These are phyloP conservation scores for Eleginops maclovinus DNA, from an alignment of 2,113 vertebrate species.

Conservation along the genomic window DNA sequence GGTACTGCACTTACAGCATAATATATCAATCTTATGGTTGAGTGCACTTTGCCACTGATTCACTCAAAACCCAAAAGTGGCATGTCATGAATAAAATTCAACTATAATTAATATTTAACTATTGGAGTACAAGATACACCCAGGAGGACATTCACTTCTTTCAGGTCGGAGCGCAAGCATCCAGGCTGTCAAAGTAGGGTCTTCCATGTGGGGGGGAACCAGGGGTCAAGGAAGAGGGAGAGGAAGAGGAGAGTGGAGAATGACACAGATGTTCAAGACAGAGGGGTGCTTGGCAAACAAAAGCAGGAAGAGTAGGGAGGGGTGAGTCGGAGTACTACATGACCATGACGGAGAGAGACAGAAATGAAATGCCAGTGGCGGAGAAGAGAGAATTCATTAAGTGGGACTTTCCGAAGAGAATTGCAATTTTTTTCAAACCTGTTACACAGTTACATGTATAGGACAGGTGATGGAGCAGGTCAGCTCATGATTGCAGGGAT, in stretches of 20 bases:
- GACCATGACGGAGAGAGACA: constrained; percentile 41
- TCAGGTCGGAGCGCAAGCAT: background rate
- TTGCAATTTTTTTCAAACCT: background rate
- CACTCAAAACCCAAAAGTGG: background rate
- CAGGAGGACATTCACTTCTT: background rate
- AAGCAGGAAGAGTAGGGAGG: constrained; percentile 70
- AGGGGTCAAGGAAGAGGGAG: constrained; percentile 38
- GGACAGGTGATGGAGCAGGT: constrained; percentile 3
- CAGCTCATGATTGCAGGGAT: background rate
- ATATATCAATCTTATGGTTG: background rate
- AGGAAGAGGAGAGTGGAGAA: constrained; percentile 56
- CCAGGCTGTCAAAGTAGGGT: constrained; percentile 15
- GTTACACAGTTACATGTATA: background rate
- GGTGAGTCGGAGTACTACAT: constrained; percentile 13
- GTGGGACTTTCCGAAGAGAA: constrained; percentile 17
- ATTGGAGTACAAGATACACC: constrained; percentile 4
- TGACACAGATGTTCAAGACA: constrained; percentile 62
- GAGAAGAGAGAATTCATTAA: constrained; percentile 35
- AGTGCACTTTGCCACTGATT: background rate
- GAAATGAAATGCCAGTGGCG: constrained; percentile 46
- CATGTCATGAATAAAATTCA: background rate
- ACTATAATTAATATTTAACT: background rate
- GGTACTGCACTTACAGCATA: background rate
- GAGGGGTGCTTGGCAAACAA: constrained; percentile 71
- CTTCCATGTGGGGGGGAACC: background rate